Evolutionary conservation across 2,888 invertebrate species (phyloP).

Genomic region (Sisyra nigra): DNA sequence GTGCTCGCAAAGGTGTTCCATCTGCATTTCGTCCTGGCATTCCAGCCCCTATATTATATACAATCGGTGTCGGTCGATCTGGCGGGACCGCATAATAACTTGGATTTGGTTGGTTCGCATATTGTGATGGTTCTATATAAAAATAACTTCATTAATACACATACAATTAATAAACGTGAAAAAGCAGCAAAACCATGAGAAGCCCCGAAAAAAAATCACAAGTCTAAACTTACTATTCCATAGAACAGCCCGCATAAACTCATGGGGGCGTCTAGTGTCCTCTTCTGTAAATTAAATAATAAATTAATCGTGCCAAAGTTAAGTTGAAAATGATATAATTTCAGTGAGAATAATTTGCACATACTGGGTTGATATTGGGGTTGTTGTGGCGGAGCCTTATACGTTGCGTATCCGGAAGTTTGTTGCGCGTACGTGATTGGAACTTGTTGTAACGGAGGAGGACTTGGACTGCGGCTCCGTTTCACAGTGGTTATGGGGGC

Average conservation of each 20-base stretch:
- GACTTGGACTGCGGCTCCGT: constrained; percentile 48
- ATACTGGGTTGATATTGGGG: constrained; percentile 45
- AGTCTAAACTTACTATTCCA: constrained; percentile 61
- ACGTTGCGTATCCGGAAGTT: constrained; percentile 14
- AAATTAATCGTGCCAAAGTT: background rate
- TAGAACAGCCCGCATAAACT: constrained; percentile 62
- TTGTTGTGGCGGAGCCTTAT: constrained; percentile 30
- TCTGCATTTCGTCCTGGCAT: background rate
- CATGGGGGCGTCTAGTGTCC: constrained; percentile 64
- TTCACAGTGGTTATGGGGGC: constrained; percentile 37
- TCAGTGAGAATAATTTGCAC: constrained; percentile 21
- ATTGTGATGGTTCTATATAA: constrained; percentile 33
- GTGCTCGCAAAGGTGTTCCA: background rate
- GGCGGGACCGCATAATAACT: constrained; percentile 34
- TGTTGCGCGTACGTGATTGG: constrained; percentile 5
- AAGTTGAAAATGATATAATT: background rate
- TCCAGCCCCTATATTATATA: constrained; percentile 19
- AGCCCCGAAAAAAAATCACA: background rate
- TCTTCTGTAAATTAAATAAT: constrained; percentile 30
- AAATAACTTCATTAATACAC: constrained; percentile 8
- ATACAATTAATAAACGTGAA: background rate
- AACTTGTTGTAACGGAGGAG: constrained; percentile 31
- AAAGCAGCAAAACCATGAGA: background rate
- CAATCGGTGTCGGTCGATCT: constrained; percentile 27
- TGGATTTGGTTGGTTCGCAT: constrained; percentile 29